Conservation (phyloP, 2,888 invertebrate genomes). For the Encarsia formosa region DNA sequence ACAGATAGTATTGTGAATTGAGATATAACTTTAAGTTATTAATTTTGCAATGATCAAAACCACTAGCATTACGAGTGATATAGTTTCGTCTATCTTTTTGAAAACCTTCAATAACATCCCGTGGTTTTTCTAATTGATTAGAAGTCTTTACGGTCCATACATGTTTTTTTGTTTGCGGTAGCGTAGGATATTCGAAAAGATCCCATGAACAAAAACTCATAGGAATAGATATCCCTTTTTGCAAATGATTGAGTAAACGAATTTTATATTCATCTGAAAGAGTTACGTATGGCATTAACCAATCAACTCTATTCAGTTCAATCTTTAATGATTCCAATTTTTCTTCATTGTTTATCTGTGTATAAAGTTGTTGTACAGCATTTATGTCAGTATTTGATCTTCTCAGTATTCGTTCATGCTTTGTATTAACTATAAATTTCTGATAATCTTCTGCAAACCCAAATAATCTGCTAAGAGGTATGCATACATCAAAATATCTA, state of each 20-base stretch:
- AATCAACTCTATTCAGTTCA: background rate
- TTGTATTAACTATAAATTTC: constrained; percentile 18
- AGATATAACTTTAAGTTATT: constrained; percentile 43
- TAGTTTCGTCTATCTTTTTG: constrained; percentile 42
- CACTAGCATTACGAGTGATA: constrained; percentile 25
- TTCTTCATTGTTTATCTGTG: background rate
- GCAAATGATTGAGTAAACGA: background rate
- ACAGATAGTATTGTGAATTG: constrained; percentile 42
- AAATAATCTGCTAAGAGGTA: constrained; percentile 40
- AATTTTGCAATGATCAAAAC: constrained; percentile 36
- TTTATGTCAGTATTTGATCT: constrained; percentile 38
- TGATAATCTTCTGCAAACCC: constrained; percentile 4
- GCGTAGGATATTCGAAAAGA: constrained; percentile 39
- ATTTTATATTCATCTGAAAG: background rate
- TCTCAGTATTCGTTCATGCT: constrained; percentile 33
- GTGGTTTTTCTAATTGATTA: constrained; percentile 43
- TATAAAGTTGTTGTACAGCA: constrained; percentile 25
- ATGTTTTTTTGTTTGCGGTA: constrained; percentile 39
- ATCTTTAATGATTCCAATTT: background rate
- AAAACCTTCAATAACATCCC: constrained; percentile 44
- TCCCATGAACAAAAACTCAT: background rate
- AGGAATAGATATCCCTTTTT: background rate
- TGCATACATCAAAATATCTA: constrained; percentile 36
- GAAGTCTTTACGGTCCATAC: constrained; percentile 37
- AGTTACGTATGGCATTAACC: background rate